A percentile compares a stretch with the other conserved stretches of the same genome.
phyloP scores from a whole-genome alignment of 2,888 invertebrate genomes.

The Drosophila eohydei region DNA sequence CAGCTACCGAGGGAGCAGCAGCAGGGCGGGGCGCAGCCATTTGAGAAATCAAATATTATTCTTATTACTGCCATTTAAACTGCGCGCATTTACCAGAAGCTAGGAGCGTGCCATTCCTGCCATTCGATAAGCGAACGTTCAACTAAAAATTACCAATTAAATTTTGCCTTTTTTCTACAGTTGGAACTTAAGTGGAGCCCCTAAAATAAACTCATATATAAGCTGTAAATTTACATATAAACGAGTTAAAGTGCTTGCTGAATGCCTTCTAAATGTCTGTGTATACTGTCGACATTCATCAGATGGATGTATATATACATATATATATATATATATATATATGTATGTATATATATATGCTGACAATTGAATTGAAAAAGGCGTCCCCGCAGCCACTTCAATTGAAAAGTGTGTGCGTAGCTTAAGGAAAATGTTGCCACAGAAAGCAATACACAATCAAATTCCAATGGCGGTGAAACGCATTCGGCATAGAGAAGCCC shows the following conservation, averaged over 20 bases:
- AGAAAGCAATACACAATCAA: slow-evolving; percentile 43
- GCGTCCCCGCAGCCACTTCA: slow-evolving; percentile 50
- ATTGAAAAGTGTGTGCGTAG: slow-evolving; percentile 69
- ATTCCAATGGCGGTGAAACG: slow-evolving; percentile 38
- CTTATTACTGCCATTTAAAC: slow-evolving; percentile 48
- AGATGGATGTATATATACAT: slow-evolving; percentile 45
- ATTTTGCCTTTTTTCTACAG: slow-evolving; percentile 6
- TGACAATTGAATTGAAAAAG: slow-evolving; percentile 59
- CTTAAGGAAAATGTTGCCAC: slow-evolving; percentile 58
- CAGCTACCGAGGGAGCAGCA: neutral
- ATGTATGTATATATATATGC: slow-evolving; percentile 46
- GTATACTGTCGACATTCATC: slow-evolving; percentile 17
- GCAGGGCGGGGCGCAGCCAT: slow-evolving; percentile 26
- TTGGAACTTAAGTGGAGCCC: slow-evolving; percentile 20
- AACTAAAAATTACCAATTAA: slow-evolving; percentile 50
- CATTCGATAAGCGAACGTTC: slow-evolving; percentile 62
- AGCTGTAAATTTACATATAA: slow-evolving; percentile 36
- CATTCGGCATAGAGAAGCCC: slow-evolving; percentile 12
- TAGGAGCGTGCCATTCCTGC: slow-evolving; percentile 40
- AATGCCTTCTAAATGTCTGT: slow-evolving; percentile 20
- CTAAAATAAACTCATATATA: slow-evolving; percentile 16
- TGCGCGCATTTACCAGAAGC: slow-evolving; percentile 33
- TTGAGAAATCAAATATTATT: slow-evolving; percentile 72
- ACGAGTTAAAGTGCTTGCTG: slow-evolving; percentile 25
- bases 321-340: slow-evolving; percentile 40